These are phyloP conservation scores for Cylas formicarius DNA, from an alignment of 1,140 invertebrate genomes.

Conservation along the genomic window DNA sequence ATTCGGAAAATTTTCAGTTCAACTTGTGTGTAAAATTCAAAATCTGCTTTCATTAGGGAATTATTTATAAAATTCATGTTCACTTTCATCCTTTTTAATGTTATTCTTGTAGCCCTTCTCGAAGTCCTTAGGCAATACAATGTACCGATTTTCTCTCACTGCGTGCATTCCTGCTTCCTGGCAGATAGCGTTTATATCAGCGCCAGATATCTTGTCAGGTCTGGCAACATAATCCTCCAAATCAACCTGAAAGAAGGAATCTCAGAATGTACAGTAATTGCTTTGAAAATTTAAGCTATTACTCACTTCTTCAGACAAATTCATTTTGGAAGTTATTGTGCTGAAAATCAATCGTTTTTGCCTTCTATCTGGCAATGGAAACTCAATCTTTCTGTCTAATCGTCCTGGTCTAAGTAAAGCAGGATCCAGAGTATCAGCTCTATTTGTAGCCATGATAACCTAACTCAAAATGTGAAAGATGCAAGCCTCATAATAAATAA, in stretches of 20 bases:
- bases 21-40: too few relatives aligned
- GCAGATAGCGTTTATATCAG: slow-evolving; percentile 99
- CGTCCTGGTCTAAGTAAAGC: slow-evolving; percentile 93
- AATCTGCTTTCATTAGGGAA: too few relatives aligned
- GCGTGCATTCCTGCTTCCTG: slow-evolving; percentile 97
- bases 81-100: slow-evolving; percentile 98
- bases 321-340: slow-evolving; percentile 98
- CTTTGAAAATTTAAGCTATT: too few relatives aligned
- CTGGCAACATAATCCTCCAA: slow-evolving; percentile 97
- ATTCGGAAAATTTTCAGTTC: too few relatives aligned
- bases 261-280: too few relatives aligned
- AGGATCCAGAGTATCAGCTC: slow-evolving; percentile 97
- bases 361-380: slow-evolving; percentile 93
- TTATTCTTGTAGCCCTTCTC: slow-evolving; percentile 99
- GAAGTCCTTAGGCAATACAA: slow-evolving; percentile 97
- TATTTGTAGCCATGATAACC: slow-evolving; percentile 99
- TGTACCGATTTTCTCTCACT: slow-evolving; percentile 96
- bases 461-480: slow-evolving; percentile 35
- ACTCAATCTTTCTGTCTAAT: slow-evolving; percentile 98
- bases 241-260: slow-evolving; percentile 68
- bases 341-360: slow-evolving; percentile 98
- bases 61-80: slow-evolving; percentile 99
- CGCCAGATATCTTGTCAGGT: slow-evolving; percentile 97
- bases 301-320: slow-evolving; percentile 86
- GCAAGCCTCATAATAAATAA: neutral